phyloP scores from a whole-genome alignment of 2,113 vertebrate genomes.

The Ciconia maguari region DNA sequence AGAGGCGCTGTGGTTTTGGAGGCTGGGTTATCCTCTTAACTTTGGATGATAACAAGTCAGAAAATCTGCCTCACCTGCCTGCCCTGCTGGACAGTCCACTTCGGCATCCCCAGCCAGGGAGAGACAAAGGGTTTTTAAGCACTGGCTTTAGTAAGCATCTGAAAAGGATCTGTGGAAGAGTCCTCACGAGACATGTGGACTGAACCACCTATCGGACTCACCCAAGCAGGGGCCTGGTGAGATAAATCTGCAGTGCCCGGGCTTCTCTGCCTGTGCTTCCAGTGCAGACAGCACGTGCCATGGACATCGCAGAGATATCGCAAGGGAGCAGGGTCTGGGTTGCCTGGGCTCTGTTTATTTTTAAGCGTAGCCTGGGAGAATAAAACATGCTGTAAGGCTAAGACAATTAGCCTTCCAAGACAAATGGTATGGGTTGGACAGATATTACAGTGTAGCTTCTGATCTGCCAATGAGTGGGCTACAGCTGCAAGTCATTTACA shows the following conservation, averaged over 20 bases:
- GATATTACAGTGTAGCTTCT: background rate
- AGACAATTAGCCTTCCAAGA: conserved; percentile 39
- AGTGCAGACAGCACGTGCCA: background rate
- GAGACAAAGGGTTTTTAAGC: background rate
- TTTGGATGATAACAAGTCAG: background rate
- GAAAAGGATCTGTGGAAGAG: background rate
- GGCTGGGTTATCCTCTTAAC: background rate
- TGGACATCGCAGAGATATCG: accelerated
- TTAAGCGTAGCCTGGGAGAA: background rate
- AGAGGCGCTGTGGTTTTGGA: background rate
- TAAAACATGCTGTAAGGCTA: background rate
- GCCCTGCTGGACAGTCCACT: background rate
- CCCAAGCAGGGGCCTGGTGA: background rate
- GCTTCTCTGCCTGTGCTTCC: background rate
- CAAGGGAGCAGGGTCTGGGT: background rate
- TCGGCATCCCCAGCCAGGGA: background rate
- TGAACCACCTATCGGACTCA: background rate
- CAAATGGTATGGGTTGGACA: background rate
- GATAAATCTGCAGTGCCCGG: background rate
- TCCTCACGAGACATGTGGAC: background rate
- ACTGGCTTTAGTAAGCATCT: background rate
- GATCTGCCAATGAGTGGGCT: background rate
- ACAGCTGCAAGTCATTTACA: conserved; percentile 16
- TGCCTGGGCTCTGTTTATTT: conserved; percentile 30
- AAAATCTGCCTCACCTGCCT: background rate